Evolutionary conservation across 2,113 vertebrate species (phyloP).

Genomic region (Hydrolagus affinis): DNA sequence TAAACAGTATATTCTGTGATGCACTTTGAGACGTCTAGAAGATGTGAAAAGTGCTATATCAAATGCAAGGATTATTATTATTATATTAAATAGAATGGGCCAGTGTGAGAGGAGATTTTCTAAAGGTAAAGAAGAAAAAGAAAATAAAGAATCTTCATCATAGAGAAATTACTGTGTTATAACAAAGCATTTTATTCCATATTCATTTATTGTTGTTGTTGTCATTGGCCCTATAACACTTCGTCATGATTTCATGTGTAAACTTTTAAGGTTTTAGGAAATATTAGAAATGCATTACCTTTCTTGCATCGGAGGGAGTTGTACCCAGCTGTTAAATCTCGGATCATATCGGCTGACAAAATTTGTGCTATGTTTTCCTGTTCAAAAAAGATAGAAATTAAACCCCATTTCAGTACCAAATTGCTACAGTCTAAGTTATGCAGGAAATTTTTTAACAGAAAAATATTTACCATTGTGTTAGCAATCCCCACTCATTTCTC

Average conservation of each 20-base stretch:
- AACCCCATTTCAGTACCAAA: not conserved
- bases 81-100: no score
- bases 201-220: no score
- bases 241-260: not conserved
- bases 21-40: no score
- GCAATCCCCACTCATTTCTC: not conserved
- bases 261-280: not conserved
- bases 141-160: no score
- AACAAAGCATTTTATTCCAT: no score
- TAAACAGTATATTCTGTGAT: no score
- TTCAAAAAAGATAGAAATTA: constrained; percentile 42
- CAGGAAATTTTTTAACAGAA: not conserved
- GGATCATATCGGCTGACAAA: constrained; percentile 98
- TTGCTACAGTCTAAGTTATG: not conserved
- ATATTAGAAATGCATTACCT: constrained; percentile 60
- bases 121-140: no score
- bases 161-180: no score
- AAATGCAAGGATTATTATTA: no score
- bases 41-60: no score
- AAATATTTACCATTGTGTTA: not conserved
- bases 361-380: constrained; percentile 98
- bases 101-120: no score
- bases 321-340: constrained; percentile 98
- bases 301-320: constrained; percentile 97
- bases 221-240: no score